These are phyloP conservation scores for Prostheceraeus crozeri DNA, from an alignment of 2,888 invertebrate genomes.

Conservation along the genomic window DNA sequence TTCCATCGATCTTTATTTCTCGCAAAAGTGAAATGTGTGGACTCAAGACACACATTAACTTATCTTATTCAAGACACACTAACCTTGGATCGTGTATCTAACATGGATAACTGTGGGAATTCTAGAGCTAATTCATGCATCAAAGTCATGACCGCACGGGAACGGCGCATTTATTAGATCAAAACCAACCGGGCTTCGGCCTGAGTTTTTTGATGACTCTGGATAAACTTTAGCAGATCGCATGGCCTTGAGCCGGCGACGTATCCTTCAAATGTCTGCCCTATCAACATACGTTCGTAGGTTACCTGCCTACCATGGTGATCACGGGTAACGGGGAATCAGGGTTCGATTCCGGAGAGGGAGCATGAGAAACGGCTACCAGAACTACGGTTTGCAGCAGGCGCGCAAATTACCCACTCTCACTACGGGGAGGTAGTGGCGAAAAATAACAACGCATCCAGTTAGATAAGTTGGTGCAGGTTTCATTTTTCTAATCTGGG, in stretches of 20 bases:
- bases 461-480: too few species aligned
- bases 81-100: slow-evolving; percentile 51
- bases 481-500: too few species aligned
- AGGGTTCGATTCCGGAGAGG: slow-evolving; percentile 69
- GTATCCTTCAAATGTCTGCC: slow-evolving; percentile 61
- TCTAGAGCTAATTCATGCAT: slow-evolving; percentile 66
- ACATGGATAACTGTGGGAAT: slow-evolving; percentile 65
- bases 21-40: too few species aligned
- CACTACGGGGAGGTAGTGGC: slow-evolving; percentile 57
- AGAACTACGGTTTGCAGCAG: slow-evolving; percentile 65
- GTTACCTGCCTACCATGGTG: slow-evolving; percentile 65
- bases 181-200: slow-evolving; percentile 58
- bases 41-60: too few species aligned
- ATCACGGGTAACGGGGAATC: slow-evolving; percentile 67
- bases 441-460: slow-evolving; percentile 54
- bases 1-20: too few species aligned
- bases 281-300: slow-evolving; percentile 66
- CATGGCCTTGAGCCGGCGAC: slow-evolving; percentile 46
- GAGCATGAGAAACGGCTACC: slow-evolving; percentile 64
- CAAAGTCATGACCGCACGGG: slow-evolving; percentile 41
- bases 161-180: slow-evolving; percentile 61
- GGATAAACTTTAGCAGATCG: slow-evolving; percentile 48
- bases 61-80: too few species aligned
- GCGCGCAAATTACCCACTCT: slow-evolving; percentile 66
- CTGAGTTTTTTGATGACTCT: slow-evolving; percentile 52